These are phyloP conservation scores for Onychostoma macrolepis DNA, from an alignment of 2,113 vertebrate genomes.

Conservation along the genomic window DNA sequence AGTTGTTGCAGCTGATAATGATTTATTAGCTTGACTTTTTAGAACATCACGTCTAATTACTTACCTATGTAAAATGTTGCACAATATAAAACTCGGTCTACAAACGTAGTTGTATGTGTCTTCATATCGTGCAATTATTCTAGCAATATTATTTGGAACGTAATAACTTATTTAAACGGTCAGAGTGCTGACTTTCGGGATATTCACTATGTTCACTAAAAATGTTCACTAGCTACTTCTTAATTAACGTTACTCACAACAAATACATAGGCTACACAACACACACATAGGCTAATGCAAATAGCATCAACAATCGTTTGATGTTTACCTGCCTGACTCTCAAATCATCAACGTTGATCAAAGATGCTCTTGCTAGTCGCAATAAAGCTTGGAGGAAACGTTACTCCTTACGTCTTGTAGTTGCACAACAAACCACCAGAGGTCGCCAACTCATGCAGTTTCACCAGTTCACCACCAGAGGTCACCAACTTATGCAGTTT, in stretches of 20 bases:
- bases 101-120: not conserved
- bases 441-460: not conserved
- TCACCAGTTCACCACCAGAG: not conserved
- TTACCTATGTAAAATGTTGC: not conserved
- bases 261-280: not conserved
- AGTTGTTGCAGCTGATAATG: not conserved
- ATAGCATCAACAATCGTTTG: not conserved
- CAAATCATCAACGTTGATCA: no score
- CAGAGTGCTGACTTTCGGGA: not conserved
- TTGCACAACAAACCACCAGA: not conserved
- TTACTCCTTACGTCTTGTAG: not conserved
- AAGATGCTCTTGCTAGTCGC: not conserved
- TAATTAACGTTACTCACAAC: no score
- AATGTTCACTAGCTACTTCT: not conserved
- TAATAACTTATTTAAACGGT: not conserved
- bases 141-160: not conserved
- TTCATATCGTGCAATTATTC: not conserved
- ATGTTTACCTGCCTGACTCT: not conserved
- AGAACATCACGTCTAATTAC: not conserved
- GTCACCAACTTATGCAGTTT: not conserved
- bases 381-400: not conserved
- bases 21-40: not conserved
- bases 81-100: not conserved
- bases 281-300: not conserved
- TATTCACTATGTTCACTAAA: not conserved